These are phyloP conservation scores for Drosophila planitibia DNA, from an alignment of 2,888 invertebrate genomes.

Conservation along the genomic window DNA sequence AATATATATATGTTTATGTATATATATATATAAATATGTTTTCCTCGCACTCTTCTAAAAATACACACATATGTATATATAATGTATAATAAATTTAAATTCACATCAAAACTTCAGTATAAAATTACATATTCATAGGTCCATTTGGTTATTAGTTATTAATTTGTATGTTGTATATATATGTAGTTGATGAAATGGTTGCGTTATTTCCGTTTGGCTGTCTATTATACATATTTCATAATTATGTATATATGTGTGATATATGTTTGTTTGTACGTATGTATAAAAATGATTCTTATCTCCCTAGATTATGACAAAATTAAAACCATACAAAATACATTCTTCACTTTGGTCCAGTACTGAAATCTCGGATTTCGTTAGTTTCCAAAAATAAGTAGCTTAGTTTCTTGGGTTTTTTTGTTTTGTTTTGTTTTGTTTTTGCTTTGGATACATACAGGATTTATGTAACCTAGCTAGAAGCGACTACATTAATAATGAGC, in stretches of 20 bases:
- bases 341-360: constrained; percentile 78
- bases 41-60: constrained; percentile 5
- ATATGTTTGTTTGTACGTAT: constrained; percentile 18
- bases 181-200: constrained; percentile 39
- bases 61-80: constrained; percentile 34
- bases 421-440: constrained; percentile 5
- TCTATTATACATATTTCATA: constrained; percentile 20
- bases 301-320: constrained; percentile 55
- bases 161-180: constrained; percentile 14
- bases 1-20: background rate
- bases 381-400: constrained; percentile 58
- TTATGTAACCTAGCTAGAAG: constrained; percentile 30
- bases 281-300: constrained; percentile 42
- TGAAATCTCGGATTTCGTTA: constrained; percentile 79
- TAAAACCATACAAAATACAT: constrained; percentile 71
- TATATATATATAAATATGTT: constrained; percentile 1
- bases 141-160: constrained; percentile 52
- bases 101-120: constrained; percentile 56
- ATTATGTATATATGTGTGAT: constrained; percentile 23
- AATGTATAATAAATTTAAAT: constrained; percentile 41
- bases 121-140: constrained; percentile 51
- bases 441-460: constrained; percentile 28
- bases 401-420: constrained; percentile 28
- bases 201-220: constrained; percentile 55
- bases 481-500: constrained; percentile 36